Base-by-base conservation (phyloP, 2,113 vertebrate species). In the Pseudolaguvia tuberculata region DNA sequence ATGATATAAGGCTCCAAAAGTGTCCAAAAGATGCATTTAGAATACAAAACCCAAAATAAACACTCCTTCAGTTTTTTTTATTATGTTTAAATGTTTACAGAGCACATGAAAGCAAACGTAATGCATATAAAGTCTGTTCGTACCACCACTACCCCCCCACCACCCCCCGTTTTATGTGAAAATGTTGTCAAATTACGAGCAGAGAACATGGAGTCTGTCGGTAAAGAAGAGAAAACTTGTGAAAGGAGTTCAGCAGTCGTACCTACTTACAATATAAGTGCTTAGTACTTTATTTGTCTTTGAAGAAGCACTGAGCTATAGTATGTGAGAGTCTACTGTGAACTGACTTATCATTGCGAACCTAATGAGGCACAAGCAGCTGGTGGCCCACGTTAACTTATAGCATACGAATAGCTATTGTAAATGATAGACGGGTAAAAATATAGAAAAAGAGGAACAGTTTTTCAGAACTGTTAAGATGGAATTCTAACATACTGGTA, bases 291-390 rank as follows among this genome's bases (percentile, higher is more conserved):
- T 65, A 50, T 71, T 71, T 17, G 53, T 15, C 53, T 47, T 18
- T 62, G 58, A 9, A 23, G 20, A 63, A 20, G 65, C n/a, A 55
- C 9, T 74, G 21, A 65, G 72, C 29, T 74, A 50, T 21, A 50
- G 25, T 21, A 48, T 48, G 42, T 47, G 13, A 47, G 21, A 25
- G 13, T 3, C 11, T 7, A 23, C 9, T 45, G 35, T n/a, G 11
- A n/a, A 11, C 50, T 27, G 45, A 23, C 39, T 23, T n/a, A 23
- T 48, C 29, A 35, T 48, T 47, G 48, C 39, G 29, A 66, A 57
- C 18, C 27, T 57, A 67, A 56, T 39, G 52, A 67, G 62, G 31
- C 73, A n/a, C 51, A 57, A 63, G n/a, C 15, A 55, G 17, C 35
- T 31, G 51, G 48, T 39, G 62, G 62, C 17, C 50, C 20, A 35